Evolutionary conservation across 2,888 invertebrate genomes (phyloP), one percentile per base, ranked within the genome.

Genomic region (Sphaerophoria rueppellii): DNA sequence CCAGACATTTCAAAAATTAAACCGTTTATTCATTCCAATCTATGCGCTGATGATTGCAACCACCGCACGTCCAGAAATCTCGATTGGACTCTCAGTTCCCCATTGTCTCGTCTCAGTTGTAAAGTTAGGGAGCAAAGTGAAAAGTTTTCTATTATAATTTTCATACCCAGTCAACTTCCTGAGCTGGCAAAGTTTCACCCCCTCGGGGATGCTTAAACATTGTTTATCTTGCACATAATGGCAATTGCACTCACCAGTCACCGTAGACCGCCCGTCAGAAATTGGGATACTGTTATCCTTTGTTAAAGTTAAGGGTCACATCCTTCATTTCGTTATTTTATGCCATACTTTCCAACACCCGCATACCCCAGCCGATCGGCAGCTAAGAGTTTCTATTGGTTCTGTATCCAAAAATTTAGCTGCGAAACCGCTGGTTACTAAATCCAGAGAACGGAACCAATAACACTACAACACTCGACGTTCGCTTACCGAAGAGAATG

Each of bases 191-290:
- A 60, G 40, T 60, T 43, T 60, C 12, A 24, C 40, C 24, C 58
- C 24, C 67, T 40, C 7, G 67, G 37, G 67, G 3, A 43, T 54
- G 54, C 67, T 54, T 67, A 75, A 67, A 50, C 48, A 63, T 76
- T 76, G 69, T 76, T 69, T 76, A 70, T 76, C 60, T 70, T 76
- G 52, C 76, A 52, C 76, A 60, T 61, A 76, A 70, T 43, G 61
- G 54, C 69, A 54, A 34, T 67, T 67, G 67, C 67, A 67, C 48
- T 14, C 58, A 46, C 52, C 72, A 35, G 24, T 2, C 50, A 50
- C 50, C 65, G 37, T 24, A 24, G 24, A 24, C 24, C 24, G 24
- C 24, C 24, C 24, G 24, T 24, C 24, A 24, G 24, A 50, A 65
- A 54, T 54, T 35, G 4, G 67, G 54, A 67, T 67, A 67, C 52